Evolutionary conservation across 1,140 invertebrate species (phyloP), one percentile per base, ranked within the genome.

Genomic region (Lasaia peninsularis): DNA sequence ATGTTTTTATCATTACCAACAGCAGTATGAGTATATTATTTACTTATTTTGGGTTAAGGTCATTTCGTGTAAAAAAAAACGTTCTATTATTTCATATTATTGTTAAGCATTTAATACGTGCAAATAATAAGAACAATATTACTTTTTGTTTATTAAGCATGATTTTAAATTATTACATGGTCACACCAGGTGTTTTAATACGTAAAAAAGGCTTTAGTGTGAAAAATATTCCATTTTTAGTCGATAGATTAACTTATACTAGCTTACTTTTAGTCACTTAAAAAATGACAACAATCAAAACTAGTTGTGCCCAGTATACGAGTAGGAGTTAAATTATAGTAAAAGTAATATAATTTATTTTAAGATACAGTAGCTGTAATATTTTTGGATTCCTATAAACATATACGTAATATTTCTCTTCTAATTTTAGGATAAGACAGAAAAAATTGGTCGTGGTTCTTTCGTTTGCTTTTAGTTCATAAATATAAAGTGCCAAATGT

Each of bases 261-360:
- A 86, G 78, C 76, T 84, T 85, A 85, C 77, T 79, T 83, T 78
- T 86, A 88, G 85, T 88, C 82, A 88, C 76, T 71, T 82, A 65
- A 74, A 71, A 81, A 88, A 86, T 83, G 79, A 84, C 80, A 84
- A 75, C 70, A 86, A 88, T 84, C 83, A 86, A 81, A 80, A 83
- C 86, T 88, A 88, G 86, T 88, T 88, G 86, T 88, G 86, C 83
- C 86, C 86, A 88, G 86, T 88, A 88, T 88, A 88, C 86, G 86
- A 88, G 84, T 88, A 88, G 83, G 68, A 83, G 81, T 75, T 80
- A 78, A 75, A 73, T 60, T 88, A 40, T 40, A 40, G 16, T 40
- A 9, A 40, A 88, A 83, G 75, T 75, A 78, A 76, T 80, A 73
- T 86, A 86, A 86, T 86, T 88, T 88, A 88, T 86, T 86, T 78